Base-by-base conservation (phyloP, 2,113 vertebrate species). In the Muscicapa adusta region DNA sequence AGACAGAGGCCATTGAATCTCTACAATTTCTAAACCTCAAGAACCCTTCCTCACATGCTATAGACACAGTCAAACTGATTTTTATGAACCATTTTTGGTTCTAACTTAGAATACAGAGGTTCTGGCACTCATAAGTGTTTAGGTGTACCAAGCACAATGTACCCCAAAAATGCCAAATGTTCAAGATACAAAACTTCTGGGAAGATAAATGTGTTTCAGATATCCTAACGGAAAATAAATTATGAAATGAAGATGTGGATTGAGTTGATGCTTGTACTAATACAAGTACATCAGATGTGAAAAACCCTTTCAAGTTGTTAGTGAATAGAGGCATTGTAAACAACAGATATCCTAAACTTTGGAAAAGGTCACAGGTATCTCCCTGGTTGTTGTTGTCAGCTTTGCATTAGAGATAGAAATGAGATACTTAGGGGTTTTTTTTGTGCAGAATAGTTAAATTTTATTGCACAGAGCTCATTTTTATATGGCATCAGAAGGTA, bases 31-130 rank as follows among this genome's bases (percentile, higher is more conserved):
- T 58, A 6, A 47, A 38, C 14, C 43, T 82, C 43, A 48, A 68
- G 58, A 68, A 6, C 5, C 9, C 12, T 18, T 75, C 24, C 12
- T 78, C 36, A 23, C 6, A 1, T 36, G n/a, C 53, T 82, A 9
- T 5, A 38, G 12, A 51, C 10, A 50, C 9, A 57, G 28, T 7
- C 38, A 67, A 62, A 26, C 5, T 63, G 22, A 0, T 0, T 58
- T 62, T 62, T 63, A 34, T n/a, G 15, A 65, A n/a, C 2, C 1
- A 17, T 10, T 50, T 53, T 23, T 50, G 6, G 6, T 33, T 54
- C 78, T 3, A 11, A 23, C 4, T 62, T 33, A 12, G 12, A 60
- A 40, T 18, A 3, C 5, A 28, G 20, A 6, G 8, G 8, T 42
- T 88, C 28, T 78, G 22, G n/a, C 38, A 31, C 12, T 56, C 12